phyloP scores from a whole-genome alignment of 2,797 vertebrate species.

The Melanotaenia parkinsoni region DNA sequence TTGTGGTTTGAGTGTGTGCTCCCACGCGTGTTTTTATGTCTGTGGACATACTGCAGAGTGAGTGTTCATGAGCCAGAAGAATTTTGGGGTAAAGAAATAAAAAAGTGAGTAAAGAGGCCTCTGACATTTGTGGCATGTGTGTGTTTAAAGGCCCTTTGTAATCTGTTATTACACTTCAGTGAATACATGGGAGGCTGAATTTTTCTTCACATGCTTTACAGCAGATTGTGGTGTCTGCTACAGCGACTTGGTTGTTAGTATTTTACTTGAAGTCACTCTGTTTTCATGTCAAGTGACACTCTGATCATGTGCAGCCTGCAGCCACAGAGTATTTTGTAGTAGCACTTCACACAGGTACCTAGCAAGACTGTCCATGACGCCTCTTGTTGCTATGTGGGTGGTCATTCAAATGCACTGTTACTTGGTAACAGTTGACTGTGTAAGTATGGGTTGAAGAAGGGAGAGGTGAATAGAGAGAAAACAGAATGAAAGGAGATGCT shows the following conservation, averaged over 20 bases:
- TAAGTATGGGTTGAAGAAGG: conserved; percentile 61
- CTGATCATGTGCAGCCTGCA: conserved; percentile 19
- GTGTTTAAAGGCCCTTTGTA: conserved; percentile 37
- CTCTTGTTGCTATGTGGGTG: conserved; percentile 77
- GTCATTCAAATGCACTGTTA: conserved; percentile 67
- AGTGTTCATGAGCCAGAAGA: conserved; percentile 19
- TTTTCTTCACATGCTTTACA: conserved; percentile 11
- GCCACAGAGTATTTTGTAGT: conserved; percentile 11
- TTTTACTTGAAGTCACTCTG: conserved; percentile 9
- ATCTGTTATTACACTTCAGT: conserved; percentile 45
- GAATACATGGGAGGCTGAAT: conserved; percentile 30
- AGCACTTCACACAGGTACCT: conserved; percentile 45
- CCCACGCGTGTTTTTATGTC: conserved; percentile 1
- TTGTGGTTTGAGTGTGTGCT: conserved; percentile 12
- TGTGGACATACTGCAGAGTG: conserved; percentile 3
- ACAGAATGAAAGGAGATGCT: conserved; percentile 22
- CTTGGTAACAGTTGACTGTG: conserved; percentile 77
- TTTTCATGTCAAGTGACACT: conserved; percentile 30
- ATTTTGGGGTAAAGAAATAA: conserved; percentile 24
- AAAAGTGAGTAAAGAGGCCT: conserved; percentile 11
- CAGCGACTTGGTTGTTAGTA: neutral
- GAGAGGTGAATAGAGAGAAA: conserved; percentile 38
- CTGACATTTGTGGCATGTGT: conserved; percentile 1
- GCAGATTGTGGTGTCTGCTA: conserved; percentile 3
- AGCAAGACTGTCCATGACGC: conserved; percentile 36